Percentiles rank a stretch among this genome's conserved stretches.
These are phyloP conservation scores for Gastrophryne carolinensis DNA, from an alignment of 2,797 vertebrate species.

Conservation along the genomic window DNA sequence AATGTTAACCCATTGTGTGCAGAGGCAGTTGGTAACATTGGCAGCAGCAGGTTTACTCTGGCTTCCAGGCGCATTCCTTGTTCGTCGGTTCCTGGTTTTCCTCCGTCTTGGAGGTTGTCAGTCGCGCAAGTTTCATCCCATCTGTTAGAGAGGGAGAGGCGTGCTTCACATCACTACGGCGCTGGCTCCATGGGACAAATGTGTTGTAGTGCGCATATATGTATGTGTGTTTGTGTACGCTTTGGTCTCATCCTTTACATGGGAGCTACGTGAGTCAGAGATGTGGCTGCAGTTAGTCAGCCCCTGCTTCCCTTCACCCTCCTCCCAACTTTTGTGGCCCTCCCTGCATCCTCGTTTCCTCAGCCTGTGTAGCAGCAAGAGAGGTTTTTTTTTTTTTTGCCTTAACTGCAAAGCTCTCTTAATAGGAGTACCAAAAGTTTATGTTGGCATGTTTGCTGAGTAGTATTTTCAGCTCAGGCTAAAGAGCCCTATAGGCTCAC, in stretches of 20 bases:
- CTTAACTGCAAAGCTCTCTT: no score
- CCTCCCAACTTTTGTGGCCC: constrained; percentile 53
- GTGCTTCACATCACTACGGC: constrained; percentile 35
- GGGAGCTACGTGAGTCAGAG: constrained; percentile 55
- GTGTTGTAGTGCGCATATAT: not conserved
- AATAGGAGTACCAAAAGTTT: no score
- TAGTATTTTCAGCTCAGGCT: no score
- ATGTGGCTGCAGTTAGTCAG: constrained; percentile 43
- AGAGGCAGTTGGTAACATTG: not conserved
- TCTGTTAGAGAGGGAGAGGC: constrained; percentile 58
- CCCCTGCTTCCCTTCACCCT: constrained; percentile 57
- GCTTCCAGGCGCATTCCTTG: constrained; percentile 56
- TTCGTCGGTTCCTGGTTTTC: constrained; percentile 53
- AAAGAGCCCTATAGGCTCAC: no score
- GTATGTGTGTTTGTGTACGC: not conserved
- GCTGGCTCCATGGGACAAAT: constrained; percentile 17
- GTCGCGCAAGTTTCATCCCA: constrained; percentile 57
- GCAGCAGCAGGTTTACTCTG: constrained; percentile 13
- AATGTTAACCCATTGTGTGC: constrained; percentile 9
- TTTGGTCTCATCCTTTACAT: constrained; percentile 45
- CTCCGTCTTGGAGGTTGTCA: constrained; percentile 40
- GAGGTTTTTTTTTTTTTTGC: no score
- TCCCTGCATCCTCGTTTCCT: constrained; percentile 52
- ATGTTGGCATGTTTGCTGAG: no score
- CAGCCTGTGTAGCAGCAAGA: no score